A percentile compares a stretch with the other conserved stretches of the same genome.
These are phyloP conservation scores for Cardinalis cardinalis DNA, from an alignment of 2,113 vertebrate species.

Conservation along the genomic window DNA sequence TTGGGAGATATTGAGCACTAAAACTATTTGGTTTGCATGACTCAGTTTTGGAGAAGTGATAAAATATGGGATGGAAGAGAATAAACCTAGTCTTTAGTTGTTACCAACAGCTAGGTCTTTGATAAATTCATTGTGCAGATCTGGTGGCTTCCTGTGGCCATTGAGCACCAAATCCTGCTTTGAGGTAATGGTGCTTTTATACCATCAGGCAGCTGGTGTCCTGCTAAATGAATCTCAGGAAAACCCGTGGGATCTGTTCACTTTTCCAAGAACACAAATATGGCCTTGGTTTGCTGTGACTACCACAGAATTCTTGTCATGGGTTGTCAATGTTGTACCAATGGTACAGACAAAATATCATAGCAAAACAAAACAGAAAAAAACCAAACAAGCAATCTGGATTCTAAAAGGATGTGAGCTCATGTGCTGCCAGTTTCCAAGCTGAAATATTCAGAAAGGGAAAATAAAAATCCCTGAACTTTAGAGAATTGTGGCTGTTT, in stretches of 20 bases:
- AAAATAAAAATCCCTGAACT: slow-evolving; percentile 7
- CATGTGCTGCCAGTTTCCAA: not conserved
- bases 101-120: not conserved
- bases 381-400: not conserved
- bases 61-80: not conserved
- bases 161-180: not conserved
- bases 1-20: not conserved
- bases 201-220: not conserved
- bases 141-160: not conserved
- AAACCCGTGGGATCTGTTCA: not conserved
- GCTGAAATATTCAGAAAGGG: not conserved
- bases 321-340: not conserved
- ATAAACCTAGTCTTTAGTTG: not conserved
- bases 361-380: not conserved
- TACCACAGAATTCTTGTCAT: not conserved
- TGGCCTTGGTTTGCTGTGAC: not conserved
- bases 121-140: not conserved
- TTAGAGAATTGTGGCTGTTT: not conserved
- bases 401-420: not conserved
- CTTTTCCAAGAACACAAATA: not conserved
- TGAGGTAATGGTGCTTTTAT: not conserved
- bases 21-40: not conserved
- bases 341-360: not conserved
- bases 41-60: not conserved
- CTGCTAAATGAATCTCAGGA: not conserved